phyloP scores from a whole-genome alignment of 2,113 vertebrate species.

The Ondatra zibethicus region DNA sequence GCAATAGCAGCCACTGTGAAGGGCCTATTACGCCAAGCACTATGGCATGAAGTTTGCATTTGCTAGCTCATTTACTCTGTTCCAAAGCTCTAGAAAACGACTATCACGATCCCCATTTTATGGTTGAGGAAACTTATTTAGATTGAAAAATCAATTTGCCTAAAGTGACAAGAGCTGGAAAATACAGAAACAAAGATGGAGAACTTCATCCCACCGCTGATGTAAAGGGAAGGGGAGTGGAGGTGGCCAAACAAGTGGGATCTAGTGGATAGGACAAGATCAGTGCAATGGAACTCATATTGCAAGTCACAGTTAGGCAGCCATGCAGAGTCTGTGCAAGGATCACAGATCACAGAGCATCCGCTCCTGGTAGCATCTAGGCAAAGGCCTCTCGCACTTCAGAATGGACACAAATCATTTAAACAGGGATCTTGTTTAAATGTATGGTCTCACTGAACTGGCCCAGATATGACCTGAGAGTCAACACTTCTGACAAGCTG shows the following conservation, averaged over 20 bases:
- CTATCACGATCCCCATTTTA: background rate
- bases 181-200: background rate
- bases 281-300: background rate
- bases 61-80: slow-evolving; percentile 19
- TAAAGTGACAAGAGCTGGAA: background rate
- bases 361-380: background rate
- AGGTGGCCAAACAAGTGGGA: background rate
- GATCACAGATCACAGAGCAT: background rate
- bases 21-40: background rate
- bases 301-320: background rate
- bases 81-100: background rate
- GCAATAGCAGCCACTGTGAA: background rate
- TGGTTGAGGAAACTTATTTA: background rate
- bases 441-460: background rate
- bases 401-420: background rate
- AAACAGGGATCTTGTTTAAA: background rate
- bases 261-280: background rate
- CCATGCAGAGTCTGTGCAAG: background rate
- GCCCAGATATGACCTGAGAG: background rate
- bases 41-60: background rate
- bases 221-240: background rate
- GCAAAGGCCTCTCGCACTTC: background rate
- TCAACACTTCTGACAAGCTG: background rate
- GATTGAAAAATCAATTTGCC: slow-evolving; percentile 15
- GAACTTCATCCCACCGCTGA: background rate